These are phyloP conservation scores for Ciconia nigra DNA, from an alignment of 2,797 vertebrate genomes.

Conservation along the genomic window DNA sequence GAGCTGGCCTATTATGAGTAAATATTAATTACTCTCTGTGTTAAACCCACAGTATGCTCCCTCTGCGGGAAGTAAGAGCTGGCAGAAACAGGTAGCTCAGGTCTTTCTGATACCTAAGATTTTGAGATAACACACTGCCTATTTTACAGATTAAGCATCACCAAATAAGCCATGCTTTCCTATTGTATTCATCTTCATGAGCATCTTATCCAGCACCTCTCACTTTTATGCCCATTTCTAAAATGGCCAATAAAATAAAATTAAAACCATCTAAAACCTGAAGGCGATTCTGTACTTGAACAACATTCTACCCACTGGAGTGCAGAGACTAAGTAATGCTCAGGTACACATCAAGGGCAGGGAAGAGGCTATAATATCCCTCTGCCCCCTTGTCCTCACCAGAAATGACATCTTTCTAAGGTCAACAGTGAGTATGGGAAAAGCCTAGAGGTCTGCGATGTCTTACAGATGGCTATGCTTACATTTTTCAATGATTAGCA, in stretches of 20 bases:
- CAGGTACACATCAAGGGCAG: background rate
- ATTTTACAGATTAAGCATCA: background rate
- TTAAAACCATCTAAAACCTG: background rate
- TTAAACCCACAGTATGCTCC: background rate
- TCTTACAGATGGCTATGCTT: background rate
- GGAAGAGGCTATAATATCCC: background rate
- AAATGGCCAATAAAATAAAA: background rate
- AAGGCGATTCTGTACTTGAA: background rate
- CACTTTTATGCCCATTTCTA: background rate
- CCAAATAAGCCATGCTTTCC: background rate
- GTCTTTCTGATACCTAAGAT: background rate
- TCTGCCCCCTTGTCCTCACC: background rate
- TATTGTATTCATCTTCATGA: background rate
- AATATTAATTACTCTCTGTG: background rate
- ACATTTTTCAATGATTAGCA: background rate
- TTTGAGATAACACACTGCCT: background rate
- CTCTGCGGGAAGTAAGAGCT: background rate
- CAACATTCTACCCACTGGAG: background rate
- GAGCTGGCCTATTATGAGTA: background rate
- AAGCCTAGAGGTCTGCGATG: background rate
- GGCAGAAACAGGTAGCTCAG: background rate
- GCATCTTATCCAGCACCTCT: rapidly evolving
- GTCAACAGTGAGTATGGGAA: background rate
- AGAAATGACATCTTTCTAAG: background rate
- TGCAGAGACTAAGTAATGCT: background rate